Evolutionary conservation across 1,140 invertebrate genomes (phyloP), one percentile per base, ranked within the genome.

Genomic region (Lepidurus couesii): DNA sequence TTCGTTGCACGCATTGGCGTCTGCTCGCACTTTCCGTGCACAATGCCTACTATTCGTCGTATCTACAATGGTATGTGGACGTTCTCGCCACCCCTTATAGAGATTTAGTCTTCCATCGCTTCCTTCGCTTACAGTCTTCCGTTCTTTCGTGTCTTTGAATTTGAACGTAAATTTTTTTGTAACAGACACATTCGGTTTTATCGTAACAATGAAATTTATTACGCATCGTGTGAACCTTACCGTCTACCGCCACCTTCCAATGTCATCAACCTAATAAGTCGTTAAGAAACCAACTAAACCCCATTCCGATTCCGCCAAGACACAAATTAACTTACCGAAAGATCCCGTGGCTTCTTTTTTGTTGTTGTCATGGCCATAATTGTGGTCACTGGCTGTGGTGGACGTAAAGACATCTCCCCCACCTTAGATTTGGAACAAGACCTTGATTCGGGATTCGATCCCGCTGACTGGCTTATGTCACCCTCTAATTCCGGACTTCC

Each of bases 1-100:
- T 65, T 21, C 53, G 53, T n/a, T n/a, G 53, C 53, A 65, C 53
- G 53, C 53, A 65, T 65, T 65, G 53, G 53, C 53, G 53, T 65
- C 53, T 65, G 53, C 53, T 65, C 53, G 53, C 53, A 65, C 53
- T 65, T 65, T n/a, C 53, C 16, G 21, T n/a, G 53, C 53, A 65
- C 53, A 65, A 65, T 65, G n/a, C 53, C 53, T 7, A 65, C 53
- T 65, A 16, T 65, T 65, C 53, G 53, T 65, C 53, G 21, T 65
- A 65, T 65, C 21, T 65, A 65, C 53, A 65, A 65, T 65, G 21
- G 16, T 65, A 21, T 65, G 13, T 13, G 10, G 53, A 65, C 5
- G n/a, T n/a, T 65, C 53, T 65, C 53, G 13, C 53, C 21, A n/a
- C 53, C 13, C 53, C 16, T 65, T n/a, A n/a, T 13, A 13, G n/a